Conservation (phyloP, 2,797 vertebrate species). For the Microchirus variegatus region DNA sequence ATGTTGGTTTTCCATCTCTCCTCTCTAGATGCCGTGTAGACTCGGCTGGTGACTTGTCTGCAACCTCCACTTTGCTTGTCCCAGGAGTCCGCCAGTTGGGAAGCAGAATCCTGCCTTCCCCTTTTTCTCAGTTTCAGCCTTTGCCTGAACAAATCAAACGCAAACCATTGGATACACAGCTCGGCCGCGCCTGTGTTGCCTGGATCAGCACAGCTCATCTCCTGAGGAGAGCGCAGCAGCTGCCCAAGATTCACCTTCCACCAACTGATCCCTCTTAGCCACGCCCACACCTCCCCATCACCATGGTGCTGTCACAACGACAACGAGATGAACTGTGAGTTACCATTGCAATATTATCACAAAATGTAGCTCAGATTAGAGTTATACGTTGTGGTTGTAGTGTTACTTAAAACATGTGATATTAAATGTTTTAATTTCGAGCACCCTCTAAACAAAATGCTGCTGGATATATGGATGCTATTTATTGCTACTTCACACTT, state of each 20-base stretch:
- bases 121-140: constrained; percentile 69
- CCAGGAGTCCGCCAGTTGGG: constrained; percentile 73
- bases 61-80: constrained; percentile 79
- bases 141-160: constrained; percentile 57
- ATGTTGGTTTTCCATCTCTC: constrained; percentile 43
- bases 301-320: constrained; percentile 99
- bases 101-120: constrained; percentile 77
- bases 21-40: constrained; percentile 91
- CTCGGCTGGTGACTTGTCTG: constrained; percentile 87
- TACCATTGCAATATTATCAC: constrained; percentile 8
- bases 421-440: no score
- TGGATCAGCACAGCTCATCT: constrained; percentile 78
- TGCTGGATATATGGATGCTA: no score
- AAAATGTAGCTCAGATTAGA: background rate
- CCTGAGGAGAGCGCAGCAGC: constrained; percentile 84
- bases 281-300: constrained; percentile 77
- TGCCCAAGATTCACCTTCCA: constrained; percentile 71
- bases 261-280: constrained; percentile 59
- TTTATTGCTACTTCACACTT: no score
- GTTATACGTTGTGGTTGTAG: background rate
- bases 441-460: no score
- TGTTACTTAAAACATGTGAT: no score
- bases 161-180: constrained; percentile 55
- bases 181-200: constrained; percentile 43
- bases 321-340: constrained; percentile 99